Conservation (phyloP, 2,113 vertebrate species). For the Apteryx owenii region DNA sequence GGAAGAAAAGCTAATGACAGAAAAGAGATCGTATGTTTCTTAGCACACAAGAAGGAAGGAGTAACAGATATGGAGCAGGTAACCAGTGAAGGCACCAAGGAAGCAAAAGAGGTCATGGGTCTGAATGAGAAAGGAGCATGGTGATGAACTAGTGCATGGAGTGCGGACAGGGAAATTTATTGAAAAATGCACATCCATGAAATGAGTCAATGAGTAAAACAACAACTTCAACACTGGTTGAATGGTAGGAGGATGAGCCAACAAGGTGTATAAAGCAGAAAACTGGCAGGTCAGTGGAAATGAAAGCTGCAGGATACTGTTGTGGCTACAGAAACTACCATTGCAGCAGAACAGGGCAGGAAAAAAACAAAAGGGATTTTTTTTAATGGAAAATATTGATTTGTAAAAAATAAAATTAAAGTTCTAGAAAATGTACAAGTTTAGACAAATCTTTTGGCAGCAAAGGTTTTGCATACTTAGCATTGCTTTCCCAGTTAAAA, state of each 20-base stretch:
- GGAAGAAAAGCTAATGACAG: neutral
- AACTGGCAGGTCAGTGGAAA: neutral
- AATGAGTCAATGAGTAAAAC: neutral
- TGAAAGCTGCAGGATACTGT: neutral
- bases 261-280: neutral
- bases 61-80: neutral
- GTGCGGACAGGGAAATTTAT: neutral
- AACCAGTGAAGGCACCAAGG: neutral
- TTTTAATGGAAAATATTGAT: neutral
- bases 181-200: neutral
- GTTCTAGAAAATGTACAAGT: neutral
- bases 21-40: neutral
- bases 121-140: neutral
- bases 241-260: neutral
- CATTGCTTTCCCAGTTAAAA: neutral
- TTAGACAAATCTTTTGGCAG: neutral
- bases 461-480: neutral
- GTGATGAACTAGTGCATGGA: neutral
- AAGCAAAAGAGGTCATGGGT: neutral
- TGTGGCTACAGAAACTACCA: neutral
- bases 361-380: accelerated
- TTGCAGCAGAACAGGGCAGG: neutral
- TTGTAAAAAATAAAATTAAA: neutral
- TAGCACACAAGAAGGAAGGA: neutral
- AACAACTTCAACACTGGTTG: neutral